Evolutionary conservation across 2,113 vertebrate genomes (phyloP).

Genomic region (Heliornis fulica): DNA sequence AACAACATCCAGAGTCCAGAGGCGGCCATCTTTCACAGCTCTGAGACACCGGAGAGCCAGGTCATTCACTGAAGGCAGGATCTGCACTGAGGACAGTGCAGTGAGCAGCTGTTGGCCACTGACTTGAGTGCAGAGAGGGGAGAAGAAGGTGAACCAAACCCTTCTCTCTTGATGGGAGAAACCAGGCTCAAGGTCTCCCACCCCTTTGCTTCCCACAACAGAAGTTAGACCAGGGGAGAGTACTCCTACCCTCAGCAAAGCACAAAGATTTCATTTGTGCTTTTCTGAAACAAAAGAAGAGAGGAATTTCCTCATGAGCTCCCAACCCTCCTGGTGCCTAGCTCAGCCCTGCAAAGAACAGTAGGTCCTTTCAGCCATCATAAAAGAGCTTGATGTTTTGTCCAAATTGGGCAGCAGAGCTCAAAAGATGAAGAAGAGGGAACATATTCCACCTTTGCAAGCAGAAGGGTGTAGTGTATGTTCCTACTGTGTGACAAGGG

Average conservation of each 20-base stretch:
- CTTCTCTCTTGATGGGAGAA: not conserved
- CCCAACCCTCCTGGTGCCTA: not conserved
- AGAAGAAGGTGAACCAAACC: not conserved
- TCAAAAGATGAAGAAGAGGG: not conserved
- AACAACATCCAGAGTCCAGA: not conserved
- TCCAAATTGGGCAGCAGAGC: not conserved
- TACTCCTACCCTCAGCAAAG: not conserved
- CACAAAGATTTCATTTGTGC: accelerated
- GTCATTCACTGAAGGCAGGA: not conserved
- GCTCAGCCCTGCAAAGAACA: not conserved
- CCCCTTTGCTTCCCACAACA: not conserved
- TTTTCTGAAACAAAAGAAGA: not conserved
- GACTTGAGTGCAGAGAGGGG: not conserved
- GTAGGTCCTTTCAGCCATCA: not conserved
- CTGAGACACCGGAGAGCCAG: not conserved
- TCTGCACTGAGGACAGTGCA: accelerated
- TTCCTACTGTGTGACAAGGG: not conserved
- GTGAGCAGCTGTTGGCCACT: not conserved
- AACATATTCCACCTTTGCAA: not conserved
- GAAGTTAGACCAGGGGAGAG: not conserved
- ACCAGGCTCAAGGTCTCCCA: not conserved
- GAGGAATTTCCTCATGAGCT: not conserved
- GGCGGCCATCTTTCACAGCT: not conserved
- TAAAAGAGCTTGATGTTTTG: not conserved
- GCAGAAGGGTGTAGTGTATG: not conserved